Conservation (phyloP, 2,888 invertebrate species). For the Amiota communis region DNA sequence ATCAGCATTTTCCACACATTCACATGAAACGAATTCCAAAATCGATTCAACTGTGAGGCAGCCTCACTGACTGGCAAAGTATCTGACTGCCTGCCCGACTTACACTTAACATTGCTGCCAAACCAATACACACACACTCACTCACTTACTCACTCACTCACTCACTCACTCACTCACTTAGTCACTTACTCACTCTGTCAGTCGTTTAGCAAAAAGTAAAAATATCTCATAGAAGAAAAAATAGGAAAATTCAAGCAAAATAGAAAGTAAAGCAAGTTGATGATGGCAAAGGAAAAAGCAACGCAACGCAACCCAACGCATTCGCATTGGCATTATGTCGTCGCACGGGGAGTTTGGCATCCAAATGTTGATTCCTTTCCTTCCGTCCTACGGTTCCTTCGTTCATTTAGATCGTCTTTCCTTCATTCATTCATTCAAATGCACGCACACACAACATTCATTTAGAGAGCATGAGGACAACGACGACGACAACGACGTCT, state of each 20-base stretch:
- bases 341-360: conserved; percentile 64
- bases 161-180: no score
- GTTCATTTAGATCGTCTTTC: conserved; percentile 16
- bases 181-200: no score
- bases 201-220: conserved; percentile 6
- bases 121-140: neutral
- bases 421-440: conserved; percentile 24
- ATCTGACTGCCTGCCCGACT: conserved; percentile 31
- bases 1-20: conserved; percentile 68
- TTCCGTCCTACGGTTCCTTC: conserved; percentile 30
- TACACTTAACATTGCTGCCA: conserved; percentile 29
- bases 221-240: conserved; percentile 12
- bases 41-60: conserved; percentile 59
- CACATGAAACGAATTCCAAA: conserved; percentile 66
- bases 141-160: no score
- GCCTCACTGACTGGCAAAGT: conserved; percentile 13
- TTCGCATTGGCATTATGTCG: conserved; percentile 53
- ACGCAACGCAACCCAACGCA: conserved; percentile 32
- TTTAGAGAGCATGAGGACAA: conserved; percentile 11
- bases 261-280: conserved; percentile 23
- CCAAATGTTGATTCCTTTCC: conserved; percentile 58
- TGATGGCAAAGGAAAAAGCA: conserved; percentile 29
- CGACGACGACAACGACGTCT: conserved; percentile 55
- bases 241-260: conserved; percentile 3
- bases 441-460: conserved; percentile 18